Conservation (phyloP, 2,888 invertebrate genomes). For the Drosophila fungiperda region DNA sequence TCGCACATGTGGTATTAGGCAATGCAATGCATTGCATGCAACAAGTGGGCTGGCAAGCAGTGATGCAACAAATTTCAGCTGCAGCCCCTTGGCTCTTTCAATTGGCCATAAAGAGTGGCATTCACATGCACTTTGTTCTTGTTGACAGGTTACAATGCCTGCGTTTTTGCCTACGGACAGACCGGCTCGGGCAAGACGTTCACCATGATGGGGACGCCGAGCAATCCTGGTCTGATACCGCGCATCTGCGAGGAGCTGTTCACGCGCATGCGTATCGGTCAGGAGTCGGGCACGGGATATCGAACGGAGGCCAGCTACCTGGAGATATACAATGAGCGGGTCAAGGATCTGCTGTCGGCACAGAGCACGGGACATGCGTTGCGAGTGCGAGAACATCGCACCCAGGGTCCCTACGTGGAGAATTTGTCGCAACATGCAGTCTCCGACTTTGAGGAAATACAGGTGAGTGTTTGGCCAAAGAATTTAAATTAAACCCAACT, state of each 20-base stretch:
- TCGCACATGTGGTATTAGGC: slow-evolving; percentile 8
- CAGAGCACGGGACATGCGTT: slow-evolving; percentile 89
- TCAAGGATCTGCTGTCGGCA: slow-evolving; percentile 89
- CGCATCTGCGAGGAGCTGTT: slow-evolving; percentile 94
- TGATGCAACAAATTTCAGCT: slow-evolving; percentile 19
- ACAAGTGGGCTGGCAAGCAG: slow-evolving; percentile 7
- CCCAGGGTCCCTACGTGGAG: slow-evolving; percentile 93
- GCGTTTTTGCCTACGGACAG: slow-evolving; percentile 96
- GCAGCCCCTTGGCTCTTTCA: slow-evolving; percentile 19
- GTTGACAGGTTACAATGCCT: slow-evolving; percentile 90
- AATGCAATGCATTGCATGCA: slow-evolving; percentile 32
- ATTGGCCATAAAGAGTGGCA: slow-evolving; percentile 18
- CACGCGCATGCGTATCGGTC: slow-evolving; percentile 92
- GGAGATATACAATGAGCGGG: slow-evolving; percentile 94
- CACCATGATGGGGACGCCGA: slow-evolving; percentile 95
- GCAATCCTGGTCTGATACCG: slow-evolving; percentile 93
- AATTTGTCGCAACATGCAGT: slow-evolving; percentile 94
- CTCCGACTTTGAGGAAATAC: slow-evolving; percentile 94
- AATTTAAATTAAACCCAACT: neutral
- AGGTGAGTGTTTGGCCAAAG: slow-evolving; percentile 86
- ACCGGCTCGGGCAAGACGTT: slow-evolving; percentile 96
- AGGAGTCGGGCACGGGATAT: slow-evolving; percentile 93
- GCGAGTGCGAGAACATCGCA: slow-evolving; percentile 92
- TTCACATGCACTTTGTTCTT: slow-evolving; percentile 16
- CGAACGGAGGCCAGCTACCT: slow-evolving; percentile 94